These are phyloP conservation scores for Phortica variegata DNA, from an alignment of 1,140 invertebrate genomes.

Conservation along the genomic window DNA sequence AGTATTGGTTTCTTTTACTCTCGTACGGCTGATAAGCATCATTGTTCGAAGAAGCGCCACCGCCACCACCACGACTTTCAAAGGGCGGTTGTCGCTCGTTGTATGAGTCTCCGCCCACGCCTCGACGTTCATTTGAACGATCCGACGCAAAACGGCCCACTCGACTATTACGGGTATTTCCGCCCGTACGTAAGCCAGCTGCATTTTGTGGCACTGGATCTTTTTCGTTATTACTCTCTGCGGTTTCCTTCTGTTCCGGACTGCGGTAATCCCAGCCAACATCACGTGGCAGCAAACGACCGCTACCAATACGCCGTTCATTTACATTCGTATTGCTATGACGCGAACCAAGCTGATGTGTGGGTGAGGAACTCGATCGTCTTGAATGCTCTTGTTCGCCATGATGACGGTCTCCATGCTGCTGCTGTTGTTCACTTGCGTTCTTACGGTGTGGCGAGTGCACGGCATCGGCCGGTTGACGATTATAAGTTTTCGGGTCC, in stretches of 20 bases:
- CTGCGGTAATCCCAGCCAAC: constrained; percentile 61
- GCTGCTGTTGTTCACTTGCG: constrained; percentile 5
- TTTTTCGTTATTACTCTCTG: constrained; percentile 23
- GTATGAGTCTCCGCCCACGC: not conserved
- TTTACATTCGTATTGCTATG: constrained; percentile 18
- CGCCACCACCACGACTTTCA: too few relatives aligned
- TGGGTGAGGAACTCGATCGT: constrained; percentile 20
- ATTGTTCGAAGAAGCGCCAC: too few relatives aligned
- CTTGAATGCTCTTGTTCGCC: constrained; percentile 16
- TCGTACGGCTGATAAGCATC: constrained; percentile 14
- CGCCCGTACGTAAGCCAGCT: not conserved
- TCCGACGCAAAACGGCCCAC: too few relatives aligned
- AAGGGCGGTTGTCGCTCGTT: too few relatives aligned
- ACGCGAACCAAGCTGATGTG: constrained; percentile 13
- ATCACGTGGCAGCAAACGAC: constrained; percentile 67
- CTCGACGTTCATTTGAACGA: constrained; percentile 9
- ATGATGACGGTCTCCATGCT: constrained; percentile 14
- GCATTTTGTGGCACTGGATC: constrained; percentile 24
- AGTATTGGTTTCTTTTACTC: constrained; percentile 11
- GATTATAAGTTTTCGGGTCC: constrained; percentile 6
- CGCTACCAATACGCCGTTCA: constrained; percentile 71
- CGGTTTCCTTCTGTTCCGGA: constrained; percentile 52
- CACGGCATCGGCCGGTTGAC: not conserved
- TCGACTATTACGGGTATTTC: constrained; percentile 10
- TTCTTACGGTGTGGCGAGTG: constrained; percentile 1